A percentile compares a stretch with the other conserved stretches of the same genome.
Conservation (phyloP, 2,888 invertebrate species). For the Tribolium freemani region DNA sequence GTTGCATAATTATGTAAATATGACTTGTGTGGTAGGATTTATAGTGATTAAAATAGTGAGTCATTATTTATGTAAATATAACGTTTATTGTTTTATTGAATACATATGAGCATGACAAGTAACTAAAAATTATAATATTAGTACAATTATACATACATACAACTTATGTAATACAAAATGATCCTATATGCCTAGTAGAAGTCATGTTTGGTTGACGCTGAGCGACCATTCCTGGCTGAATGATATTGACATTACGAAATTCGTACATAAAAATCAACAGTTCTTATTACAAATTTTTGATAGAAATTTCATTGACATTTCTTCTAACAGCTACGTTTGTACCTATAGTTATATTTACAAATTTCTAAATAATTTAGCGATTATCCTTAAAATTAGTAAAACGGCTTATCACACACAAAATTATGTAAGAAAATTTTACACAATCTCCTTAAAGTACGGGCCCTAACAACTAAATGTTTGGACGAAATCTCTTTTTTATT, state of each 20-base stretch:
- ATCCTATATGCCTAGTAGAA: conserved; percentile 49
- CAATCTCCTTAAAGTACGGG: conserved; percentile 5
- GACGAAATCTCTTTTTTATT: no score
- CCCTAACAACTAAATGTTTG: no score
- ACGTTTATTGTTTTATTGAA: conserved; percentile 59
- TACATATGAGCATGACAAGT: conserved; percentile 56
- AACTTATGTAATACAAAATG: conserved; percentile 55
- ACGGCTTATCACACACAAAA: conserved; percentile 53
- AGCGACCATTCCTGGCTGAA: conserved; percentile 43
- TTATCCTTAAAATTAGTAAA: conserved; percentile 47
- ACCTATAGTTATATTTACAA: conserved; percentile 57
- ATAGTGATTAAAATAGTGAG: neutral
- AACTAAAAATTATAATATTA: conserved; percentile 54
- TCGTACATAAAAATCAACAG: conserved; percentile 34
- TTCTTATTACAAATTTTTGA: conserved; percentile 48
- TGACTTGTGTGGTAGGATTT: neutral
- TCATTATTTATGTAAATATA: conserved; percentile 56
- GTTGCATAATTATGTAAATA: neutral
- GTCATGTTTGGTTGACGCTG: conserved; percentile 53
- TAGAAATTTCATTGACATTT: conserved; percentile 56
- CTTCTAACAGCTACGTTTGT: conserved; percentile 56
- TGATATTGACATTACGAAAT: conserved; percentile 43
- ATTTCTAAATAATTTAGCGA: conserved; percentile 44
- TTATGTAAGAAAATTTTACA: conserved; percentile 40
- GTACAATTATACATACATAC: conserved; percentile 59